Evolutionary conservation across 2,888 invertebrate genomes (phyloP).

Genomic region (Pinctada fucata): DNA sequence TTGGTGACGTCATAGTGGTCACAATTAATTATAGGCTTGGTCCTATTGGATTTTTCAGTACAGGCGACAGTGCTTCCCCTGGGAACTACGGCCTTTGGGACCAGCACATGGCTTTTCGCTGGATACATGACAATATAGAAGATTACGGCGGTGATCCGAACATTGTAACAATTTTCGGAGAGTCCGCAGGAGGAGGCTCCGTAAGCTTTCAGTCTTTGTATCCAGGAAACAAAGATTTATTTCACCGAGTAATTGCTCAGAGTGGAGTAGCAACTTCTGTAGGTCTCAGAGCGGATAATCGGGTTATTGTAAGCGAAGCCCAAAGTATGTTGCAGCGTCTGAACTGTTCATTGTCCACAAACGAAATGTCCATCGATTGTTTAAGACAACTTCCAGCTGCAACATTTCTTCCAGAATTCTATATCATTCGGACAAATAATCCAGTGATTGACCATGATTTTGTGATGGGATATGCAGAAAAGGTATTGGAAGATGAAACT

Average conservation of each 20-base stretch:
- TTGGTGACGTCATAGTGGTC: slow-evolving; percentile 55
- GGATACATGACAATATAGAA: slow-evolving; percentile 55
- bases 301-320: slow-evolving; percentile 7
- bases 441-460: slow-evolving; percentile 50
- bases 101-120: slow-evolving; percentile 52
- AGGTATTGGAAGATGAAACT: slow-evolving; percentile 27
- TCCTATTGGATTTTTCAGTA: slow-evolving; percentile 54
- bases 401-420: slow-evolving; percentile 20
- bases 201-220: slow-evolving; percentile 48
- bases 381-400: slow-evolving; percentile 24
- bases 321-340: slow-evolving; percentile 25
- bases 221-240: slow-evolving; percentile 44
- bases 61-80: slow-evolving; percentile 39
- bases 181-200: slow-evolving; percentile 57
- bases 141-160: slow-evolving; percentile 54
- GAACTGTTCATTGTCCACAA: slow-evolving; percentile 33
- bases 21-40: slow-evolving; percentile 57
- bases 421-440: slow-evolving; percentile 8
- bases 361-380: slow-evolving; percentile 26
- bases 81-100: slow-evolving; percentile 59
- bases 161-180: slow-evolving; percentile 50
- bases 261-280: slow-evolving; percentile 80
- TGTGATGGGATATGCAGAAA: slow-evolving; percentile 31
- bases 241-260: slow-evolving; percentile 53
- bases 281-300: slow-evolving; percentile 80